Evolutionary conservation across 2,113 vertebrate species (phyloP), one percentile per base, ranked within the genome.

Genomic region (Megaleporinus macrocephalus): DNA sequence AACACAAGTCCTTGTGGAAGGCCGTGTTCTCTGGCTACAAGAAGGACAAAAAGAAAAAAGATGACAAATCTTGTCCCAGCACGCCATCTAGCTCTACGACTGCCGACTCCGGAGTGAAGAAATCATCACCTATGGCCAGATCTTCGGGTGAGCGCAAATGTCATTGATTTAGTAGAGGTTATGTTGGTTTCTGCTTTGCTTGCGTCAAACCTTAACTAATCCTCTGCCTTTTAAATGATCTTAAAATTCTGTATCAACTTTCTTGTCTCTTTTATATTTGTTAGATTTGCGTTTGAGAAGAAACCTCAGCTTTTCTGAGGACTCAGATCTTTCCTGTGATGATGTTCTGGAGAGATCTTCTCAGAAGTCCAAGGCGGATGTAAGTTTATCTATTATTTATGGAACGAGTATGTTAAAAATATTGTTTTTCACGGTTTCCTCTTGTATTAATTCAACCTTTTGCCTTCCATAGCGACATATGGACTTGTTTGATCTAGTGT

Each of bases 1-100:
- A 98, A 79, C 96, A 96, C 86, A 96, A 93, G 90, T 99, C 97
- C 0, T 78, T 99, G 76, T 99, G 98, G 98, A 99, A 98, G 84
- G 94, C 96, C 0, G 97, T 99, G 59, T 99, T 99, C 90, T 98
- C 97, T 0, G 96, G 98, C 1, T 98, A 99, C 89, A 98, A 97
- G 90, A 99, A 96, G 88, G 98, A 99, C 90, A 98, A 97, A 80
- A 99, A 98, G 92, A 99, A 97, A 87, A 98, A 97, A 80, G 96
- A 97, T 0, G 94, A 96, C 7, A 98, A 94, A 83, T 97, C 96
- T 0, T 96, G 95, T 81, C 93, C 96, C 0, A 97, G 98, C 89
- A 97, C 97, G 0, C 95, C 96, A 0, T 99, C 97, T 20, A 98
- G 96, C 27, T 94, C 94, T 73, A 93, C 95, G 89, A 96, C 97